Conservation (phyloP, 92 coral and sea anemone genomes). For the Epizoanthus stellaris region DNA sequence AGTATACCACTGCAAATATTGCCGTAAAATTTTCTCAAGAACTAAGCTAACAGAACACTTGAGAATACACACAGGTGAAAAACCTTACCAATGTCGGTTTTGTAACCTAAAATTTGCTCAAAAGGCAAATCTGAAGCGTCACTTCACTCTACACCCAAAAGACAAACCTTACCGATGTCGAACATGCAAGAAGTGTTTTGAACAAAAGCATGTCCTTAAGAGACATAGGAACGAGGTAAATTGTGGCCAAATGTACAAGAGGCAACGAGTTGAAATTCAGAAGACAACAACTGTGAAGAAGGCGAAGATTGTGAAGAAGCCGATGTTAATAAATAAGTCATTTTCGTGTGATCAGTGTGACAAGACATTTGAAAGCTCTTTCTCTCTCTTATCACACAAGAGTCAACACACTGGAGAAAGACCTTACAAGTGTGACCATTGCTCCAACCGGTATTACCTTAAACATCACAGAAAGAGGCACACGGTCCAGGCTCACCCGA, state of each 20-base stretch:
- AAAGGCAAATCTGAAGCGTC: constrained; percentile 24
- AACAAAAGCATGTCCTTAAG: background rate
- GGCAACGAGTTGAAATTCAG: background rate
- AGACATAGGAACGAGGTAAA: background rate
- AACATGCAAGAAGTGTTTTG: constrained; percentile 21
- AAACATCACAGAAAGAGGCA: constrained; percentile 26
- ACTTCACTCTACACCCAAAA: constrained; percentile 14
- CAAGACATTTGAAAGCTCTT: background rate
- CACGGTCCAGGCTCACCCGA: background rate
- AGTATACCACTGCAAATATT: background rate
- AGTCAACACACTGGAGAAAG: background rate
- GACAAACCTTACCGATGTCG: constrained; percentile 32
- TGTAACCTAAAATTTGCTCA: constrained; percentile 13
- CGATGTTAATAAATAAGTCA: background rate
- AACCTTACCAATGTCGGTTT: background rate
- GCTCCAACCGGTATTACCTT: constrained; percentile 25
- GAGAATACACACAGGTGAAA: constrained; percentile 27
- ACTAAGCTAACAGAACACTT: constrained; percentile 24
- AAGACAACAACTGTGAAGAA: no score
- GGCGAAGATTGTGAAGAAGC: background rate
- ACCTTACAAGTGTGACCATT: constrained; percentile 17
- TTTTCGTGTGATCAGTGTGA: constrained; percentile 10
- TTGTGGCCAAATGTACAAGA: background rate
- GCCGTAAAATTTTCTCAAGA: constrained; percentile 24
- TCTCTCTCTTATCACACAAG: background rate